Conservation (phyloP, 2,888 invertebrate species). For the Leptinotarsa rubiginosa region DNA sequence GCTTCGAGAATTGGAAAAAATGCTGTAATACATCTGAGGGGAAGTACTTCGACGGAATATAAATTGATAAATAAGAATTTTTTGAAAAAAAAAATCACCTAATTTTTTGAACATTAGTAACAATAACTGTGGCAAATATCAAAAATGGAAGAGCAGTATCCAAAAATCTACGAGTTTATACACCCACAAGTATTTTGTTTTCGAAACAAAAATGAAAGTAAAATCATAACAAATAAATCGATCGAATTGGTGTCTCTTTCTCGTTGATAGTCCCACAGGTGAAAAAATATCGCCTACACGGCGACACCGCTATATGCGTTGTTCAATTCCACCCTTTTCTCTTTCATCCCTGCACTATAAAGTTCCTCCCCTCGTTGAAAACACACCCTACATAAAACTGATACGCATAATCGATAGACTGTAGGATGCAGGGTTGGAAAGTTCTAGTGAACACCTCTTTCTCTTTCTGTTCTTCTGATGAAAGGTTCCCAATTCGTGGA, state of each 20-base stretch:
- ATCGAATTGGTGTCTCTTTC: not conserved
- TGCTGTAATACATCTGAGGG: too few relatives aligned
- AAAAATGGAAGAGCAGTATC: too few relatives aligned
- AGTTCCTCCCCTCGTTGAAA: not conserved
- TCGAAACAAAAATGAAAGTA: too few relatives aligned
- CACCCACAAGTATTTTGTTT: too few relatives aligned
- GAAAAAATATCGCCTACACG: not conserved
- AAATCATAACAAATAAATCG: too few relatives aligned
- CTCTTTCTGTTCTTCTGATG: not conserved
- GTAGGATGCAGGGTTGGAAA: not conserved
- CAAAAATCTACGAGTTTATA: too few relatives aligned
- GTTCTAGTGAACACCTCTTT: not conserved
- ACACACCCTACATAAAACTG: not conserved
- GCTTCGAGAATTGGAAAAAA: too few relatives aligned
- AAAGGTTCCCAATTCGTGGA: conserved; percentile 12
- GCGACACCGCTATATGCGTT: not conserved
- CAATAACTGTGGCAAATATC: too few relatives aligned
- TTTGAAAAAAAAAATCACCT: too few relatives aligned
- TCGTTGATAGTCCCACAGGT: not conserved
- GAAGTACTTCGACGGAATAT: too few relatives aligned
- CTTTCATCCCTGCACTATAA: not conserved
- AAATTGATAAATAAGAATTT: too few relatives aligned
- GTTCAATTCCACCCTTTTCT: not conserved
- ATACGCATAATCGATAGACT: not conserved
- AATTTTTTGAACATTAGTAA: too few relatives aligned